Base-by-base conservation (phyloP, 2,113 vertebrate genomes). In the Lutjanus erythropterus region DNA sequence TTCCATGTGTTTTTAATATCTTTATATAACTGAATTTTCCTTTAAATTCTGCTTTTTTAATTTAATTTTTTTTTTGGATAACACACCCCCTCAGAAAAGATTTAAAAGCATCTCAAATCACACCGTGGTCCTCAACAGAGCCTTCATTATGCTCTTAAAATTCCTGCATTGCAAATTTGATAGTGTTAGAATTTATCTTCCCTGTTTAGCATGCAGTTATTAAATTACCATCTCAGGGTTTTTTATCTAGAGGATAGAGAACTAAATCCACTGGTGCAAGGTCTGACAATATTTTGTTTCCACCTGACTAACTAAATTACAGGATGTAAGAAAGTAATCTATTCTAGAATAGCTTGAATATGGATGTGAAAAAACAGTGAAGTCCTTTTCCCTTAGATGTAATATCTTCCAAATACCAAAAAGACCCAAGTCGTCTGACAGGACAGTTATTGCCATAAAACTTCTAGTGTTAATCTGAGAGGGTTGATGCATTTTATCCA, bases 121-220 rank as follows among this genome's bases (percentile, higher is more conserved):
- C 5, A 12, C 50, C 50, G 16, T 16, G 50, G 12, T 53, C 25
- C 12, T 53, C 50, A 6, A 53, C 27, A 27, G 12, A 53, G 25
- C 5, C 50, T 53, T 53, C 50, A 53, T 27, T 53, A 15, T 53
- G 50, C 12, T 53, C 14, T 12, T 25, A 27, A 25, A 53, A 29
- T 53, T 53, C 50, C 50, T 52, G 50, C 50, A 52, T 52, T 14
- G 25, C 50, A 6, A 23, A 52, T 52, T 52, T 52, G 25, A 52
- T 52, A 52, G 25, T 25, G 50, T 25, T 52, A 23, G n/a, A 25
- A 15, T 52, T 52, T 25, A n/a, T 52, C 50, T 52, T 52, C 50
- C 50, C 50, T 52, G 50, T 52, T 52, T 23, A 52, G 50, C 50
- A 52, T 52, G 14, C 50, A 52, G 50, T 52, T 52, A 23, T 52